Evolutionary conservation across 2,113 vertebrate species (phyloP).

Genomic region (Oplegnathus fasciatus): DNA sequence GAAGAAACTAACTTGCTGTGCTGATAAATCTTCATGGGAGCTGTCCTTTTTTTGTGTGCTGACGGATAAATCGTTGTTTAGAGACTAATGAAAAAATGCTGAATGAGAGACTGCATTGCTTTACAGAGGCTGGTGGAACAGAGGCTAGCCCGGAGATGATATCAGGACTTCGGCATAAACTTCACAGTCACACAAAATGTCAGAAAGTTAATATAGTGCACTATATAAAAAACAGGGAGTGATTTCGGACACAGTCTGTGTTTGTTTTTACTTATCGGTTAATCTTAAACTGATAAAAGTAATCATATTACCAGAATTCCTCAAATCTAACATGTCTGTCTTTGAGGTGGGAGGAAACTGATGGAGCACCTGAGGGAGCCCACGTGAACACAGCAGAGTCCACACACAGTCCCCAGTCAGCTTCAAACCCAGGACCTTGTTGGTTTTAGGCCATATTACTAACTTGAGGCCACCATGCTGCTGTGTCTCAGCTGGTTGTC

Average conservation of each 20-base stretch:
- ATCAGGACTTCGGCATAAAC: too few species aligned
- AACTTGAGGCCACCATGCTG: conserved; percentile 26
- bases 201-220: not conserved
- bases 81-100: too few species aligned
- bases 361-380: not conserved
- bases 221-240: not conserved
- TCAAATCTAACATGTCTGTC: not conserved
- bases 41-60: too few species aligned
- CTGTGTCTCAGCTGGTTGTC: conserved; percentile 51
- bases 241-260: not conserved
- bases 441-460: conserved; percentile 38
- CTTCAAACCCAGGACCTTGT: conserved; percentile 34
- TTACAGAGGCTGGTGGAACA: too few species aligned
- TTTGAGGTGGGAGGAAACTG: not conserved
- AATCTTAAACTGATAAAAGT: not conserved
- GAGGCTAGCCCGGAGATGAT: too few species aligned
- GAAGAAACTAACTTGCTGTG: too few species aligned
- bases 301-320: not conserved
- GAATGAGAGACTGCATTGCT: too few species aligned
- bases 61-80: too few species aligned
- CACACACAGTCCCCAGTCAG: not conserved
- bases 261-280: not conserved
- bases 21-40: too few species aligned
- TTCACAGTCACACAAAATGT: not conserved
- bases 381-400: not conserved